These are phyloP conservation scores for Atta cephalotes DNA, from an alignment of 1,140 invertebrate species.

Conservation along the genomic window DNA sequence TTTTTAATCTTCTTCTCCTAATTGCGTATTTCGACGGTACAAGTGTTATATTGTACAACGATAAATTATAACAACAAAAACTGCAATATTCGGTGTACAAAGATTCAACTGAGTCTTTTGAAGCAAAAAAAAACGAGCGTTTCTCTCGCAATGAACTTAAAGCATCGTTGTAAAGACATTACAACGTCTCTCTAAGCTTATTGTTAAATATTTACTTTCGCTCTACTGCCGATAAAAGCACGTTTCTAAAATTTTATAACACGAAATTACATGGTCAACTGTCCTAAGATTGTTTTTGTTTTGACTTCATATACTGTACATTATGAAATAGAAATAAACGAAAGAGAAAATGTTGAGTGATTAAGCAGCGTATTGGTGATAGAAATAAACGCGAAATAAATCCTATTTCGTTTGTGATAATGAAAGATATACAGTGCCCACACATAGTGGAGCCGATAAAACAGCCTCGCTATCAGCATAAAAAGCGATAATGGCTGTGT, in stretches of 20 bases:
- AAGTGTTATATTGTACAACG: not conserved
- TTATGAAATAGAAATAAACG: constrained; percentile 2
- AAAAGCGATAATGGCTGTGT: constrained; percentile 24
- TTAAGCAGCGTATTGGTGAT: not conserved
- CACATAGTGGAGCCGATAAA: not conserved
- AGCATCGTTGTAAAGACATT: not conserved
- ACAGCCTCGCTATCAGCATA: constrained; percentile 25
- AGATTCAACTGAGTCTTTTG: not conserved
- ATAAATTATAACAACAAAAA: constrained; percentile 9
- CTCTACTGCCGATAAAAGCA: constrained; percentile 5
- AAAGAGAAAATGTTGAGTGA: not conserved
- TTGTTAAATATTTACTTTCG: constrained; percentile 23
- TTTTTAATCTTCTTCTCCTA: constrained; percentile 41
- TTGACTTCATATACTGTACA: not conserved
- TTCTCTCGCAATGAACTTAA: constrained; percentile 14
- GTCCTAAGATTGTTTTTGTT: not conserved
- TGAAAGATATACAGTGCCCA: constrained; percentile 2
- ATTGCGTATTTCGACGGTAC: not conserved
- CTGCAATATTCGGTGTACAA: not conserved
- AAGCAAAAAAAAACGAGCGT: not conserved
- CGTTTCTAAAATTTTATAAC: constrained; percentile 25
- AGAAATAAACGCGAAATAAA: constrained; percentile 34
- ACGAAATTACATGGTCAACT: not conserved
- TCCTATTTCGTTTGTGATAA: constrained; percentile 14
- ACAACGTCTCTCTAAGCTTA: constrained; percentile 5